Base-by-base conservation (phyloP, 2,888 invertebrate species). In the Heliconius charithonia region DNA sequence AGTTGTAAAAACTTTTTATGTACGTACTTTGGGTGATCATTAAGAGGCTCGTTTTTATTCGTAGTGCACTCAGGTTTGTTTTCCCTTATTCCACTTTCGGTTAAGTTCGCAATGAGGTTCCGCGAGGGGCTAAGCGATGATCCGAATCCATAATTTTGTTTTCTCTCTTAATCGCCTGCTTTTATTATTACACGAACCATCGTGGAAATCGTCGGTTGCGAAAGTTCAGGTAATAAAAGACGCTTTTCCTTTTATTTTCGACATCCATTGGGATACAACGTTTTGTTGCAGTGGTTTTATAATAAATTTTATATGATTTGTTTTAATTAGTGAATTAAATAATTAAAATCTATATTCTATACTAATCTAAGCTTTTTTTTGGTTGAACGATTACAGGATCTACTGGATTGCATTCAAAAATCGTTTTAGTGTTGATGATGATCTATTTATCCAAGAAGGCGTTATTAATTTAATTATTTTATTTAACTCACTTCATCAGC, bases 11-110 rank as follows among this genome's bases (percentile, higher is more conserved):
- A 74, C 13, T 56, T 77, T 73, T 77, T 73, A 66, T 66, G 37
- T 67, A 7, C 7, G 51, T 51, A 29, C 66, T n/a, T 32, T 25
- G n/a, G 37, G 66, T 27, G 37, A 66, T 59, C 73, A 66, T 56
- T 73, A 41, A 27, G 27, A 63, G 37, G n/a, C 77, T 77, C 77
- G 66, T 77, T 77, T 73, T 77, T 73, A 77, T 77, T 77, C 77
- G 37, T 22, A 37, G 37, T 77, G 77, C 66, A 77, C 73, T 72
- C 77, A 56, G 72, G 65, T 66, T 9, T 73, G 41, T 72, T 73
- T 77, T 73, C 16, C 77, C 25, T 66, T 65, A 73, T 74, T 74
- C 74, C 29, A 45, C 69, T 74, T 73, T 37, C 66, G 27, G 67
- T 78, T 45, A 59, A 67, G 77, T 78, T 78, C 67, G 56, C n/a